Evolutionary conservation across 2,113 vertebrate species (phyloP).

Genomic region (Nothoprocta pentlandii): DNA sequence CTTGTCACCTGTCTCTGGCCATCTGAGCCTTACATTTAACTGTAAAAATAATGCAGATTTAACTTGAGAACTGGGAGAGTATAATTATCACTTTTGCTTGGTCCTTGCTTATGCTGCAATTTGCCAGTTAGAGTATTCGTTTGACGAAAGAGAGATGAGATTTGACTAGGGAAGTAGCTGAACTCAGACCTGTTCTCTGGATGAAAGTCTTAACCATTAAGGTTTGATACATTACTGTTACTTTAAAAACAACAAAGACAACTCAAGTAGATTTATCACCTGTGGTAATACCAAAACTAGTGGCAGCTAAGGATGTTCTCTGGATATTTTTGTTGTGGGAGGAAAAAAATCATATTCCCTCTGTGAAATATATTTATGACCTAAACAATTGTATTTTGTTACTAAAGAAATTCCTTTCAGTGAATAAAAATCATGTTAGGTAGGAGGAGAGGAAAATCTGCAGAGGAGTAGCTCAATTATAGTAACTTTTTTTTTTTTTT

Average conservation of each 20-base stretch:
- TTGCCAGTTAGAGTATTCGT: background rate
- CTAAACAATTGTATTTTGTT: background rate
- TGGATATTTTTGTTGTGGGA: background rate
- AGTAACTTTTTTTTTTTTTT: constrained; percentile 30
- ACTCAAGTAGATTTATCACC: background rate
- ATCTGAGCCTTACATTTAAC: background rate
- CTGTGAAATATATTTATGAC: background rate
- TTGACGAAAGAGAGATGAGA: background rate
- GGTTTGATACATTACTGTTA: background rate
- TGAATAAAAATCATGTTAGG: background rate
- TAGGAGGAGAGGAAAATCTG: background rate
- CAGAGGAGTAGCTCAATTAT: background rate
- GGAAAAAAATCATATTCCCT: background rate
- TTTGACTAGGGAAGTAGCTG: background rate
- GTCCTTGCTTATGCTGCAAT: background rate
- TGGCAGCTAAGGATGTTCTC: background rate
- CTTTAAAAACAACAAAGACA: background rate
- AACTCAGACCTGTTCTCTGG: background rate
- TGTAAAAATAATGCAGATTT: background rate
- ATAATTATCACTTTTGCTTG: background rate
- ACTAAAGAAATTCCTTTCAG: background rate
- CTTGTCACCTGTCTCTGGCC: background rate
- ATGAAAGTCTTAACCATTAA: background rate
- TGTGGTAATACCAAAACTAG: background rate
- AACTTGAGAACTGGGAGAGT: background rate